Conservation (phyloP, 2,113 vertebrate genomes). For the Psittacula cyanocephala region DNA sequence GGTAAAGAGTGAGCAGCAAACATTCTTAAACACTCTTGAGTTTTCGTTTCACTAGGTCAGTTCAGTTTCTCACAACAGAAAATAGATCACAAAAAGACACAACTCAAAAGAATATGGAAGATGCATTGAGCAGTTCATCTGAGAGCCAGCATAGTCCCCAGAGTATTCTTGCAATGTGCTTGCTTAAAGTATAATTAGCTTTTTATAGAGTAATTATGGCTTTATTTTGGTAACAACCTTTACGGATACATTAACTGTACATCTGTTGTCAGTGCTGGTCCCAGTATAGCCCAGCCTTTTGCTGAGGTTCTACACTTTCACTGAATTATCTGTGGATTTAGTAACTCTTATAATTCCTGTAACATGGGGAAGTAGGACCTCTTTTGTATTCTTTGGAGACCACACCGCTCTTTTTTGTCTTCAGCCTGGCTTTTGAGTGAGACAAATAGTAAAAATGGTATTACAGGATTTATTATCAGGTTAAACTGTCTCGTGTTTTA, state of each 20-base stretch:
- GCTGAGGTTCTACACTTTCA: not conserved
- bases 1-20: not conserved
- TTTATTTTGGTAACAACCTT: not conserved
- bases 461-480: not conserved
- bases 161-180: not conserved
- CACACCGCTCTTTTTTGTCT: not conserved
- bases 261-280: not conserved
- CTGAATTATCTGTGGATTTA: not conserved
- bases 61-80: not conserved
- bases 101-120: not conserved
- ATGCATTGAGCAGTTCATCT: not conserved
- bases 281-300: not conserved
- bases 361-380: not conserved
- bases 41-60: not conserved
- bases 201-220: not conserved
- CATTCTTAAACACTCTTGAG: not conserved
- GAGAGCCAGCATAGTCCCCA: rapidly evolving
- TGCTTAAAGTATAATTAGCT: not conserved
- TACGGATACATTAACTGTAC: not conserved
- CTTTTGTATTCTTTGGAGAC: not conserved
- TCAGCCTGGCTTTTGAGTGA: not conserved
- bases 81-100: not conserved
- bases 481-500: rapidly evolving
- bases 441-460: not conserved
- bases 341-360: not conserved